Percentiles rank a stretch among this genome's conserved stretches.
Conservation (phyloP, 1,140 invertebrate species). For the Neotoxoptera formosana region DNA sequence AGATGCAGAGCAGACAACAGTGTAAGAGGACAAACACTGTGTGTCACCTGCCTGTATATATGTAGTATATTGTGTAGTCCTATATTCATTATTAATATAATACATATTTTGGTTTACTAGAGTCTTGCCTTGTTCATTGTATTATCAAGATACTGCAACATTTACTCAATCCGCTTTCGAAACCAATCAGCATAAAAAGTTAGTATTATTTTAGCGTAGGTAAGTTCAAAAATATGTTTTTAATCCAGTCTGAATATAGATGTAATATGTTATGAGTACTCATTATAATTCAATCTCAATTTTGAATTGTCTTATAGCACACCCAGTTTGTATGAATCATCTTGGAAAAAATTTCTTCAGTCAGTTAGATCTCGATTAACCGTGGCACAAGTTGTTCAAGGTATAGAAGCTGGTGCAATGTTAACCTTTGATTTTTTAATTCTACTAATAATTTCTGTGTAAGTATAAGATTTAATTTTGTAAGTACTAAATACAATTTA, state of each 20-base stretch:
- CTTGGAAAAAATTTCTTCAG: slow-evolving; percentile 69
- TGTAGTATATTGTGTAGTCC: neutral
- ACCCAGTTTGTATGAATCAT: slow-evolving; percentile 44
- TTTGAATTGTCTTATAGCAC: neutral
- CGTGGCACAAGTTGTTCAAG: slow-evolving; percentile 75
- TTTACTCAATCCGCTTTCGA: neutral
- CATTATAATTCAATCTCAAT: neutral
- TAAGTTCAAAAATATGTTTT: neutral
- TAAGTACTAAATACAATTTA: neutral
- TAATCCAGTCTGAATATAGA: neutral
- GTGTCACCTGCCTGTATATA: neutral
- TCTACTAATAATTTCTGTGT: slow-evolving; percentile 74
- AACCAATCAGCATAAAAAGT: neutral
- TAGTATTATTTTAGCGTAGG: neutral
- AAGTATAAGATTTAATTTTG: slow-evolving; percentile 60
- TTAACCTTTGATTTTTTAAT: slow-evolving; percentile 79
- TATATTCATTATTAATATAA: neutral
- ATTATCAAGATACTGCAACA: slow-evolving; percentile 43
- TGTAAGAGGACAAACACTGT: neutral
- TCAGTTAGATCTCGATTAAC: slow-evolving; percentile 72
- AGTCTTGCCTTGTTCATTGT: slow-evolving; percentile 58
- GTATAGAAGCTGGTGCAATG: slow-evolving; percentile 71
- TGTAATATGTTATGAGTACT: neutral
- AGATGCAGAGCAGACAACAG: neutral
- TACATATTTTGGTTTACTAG: slow-evolving; percentile 47